phyloP scores from a whole-genome alignment of 2,888 invertebrate genomes.

The Nycteola revayana region DNA sequence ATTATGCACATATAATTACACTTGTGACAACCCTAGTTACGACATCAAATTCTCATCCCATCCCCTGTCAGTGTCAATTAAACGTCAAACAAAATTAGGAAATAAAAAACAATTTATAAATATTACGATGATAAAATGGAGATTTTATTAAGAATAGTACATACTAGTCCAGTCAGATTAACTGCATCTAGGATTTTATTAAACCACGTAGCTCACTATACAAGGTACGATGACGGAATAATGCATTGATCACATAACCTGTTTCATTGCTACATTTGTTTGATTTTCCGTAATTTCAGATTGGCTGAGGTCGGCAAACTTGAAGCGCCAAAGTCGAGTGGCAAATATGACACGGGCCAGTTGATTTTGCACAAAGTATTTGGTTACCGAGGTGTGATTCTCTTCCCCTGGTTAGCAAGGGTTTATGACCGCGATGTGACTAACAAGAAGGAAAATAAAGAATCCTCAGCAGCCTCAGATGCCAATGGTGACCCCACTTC shows the following conservation, averaged over 20 bases:
- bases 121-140: conserved; percentile 78
- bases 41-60: no score
- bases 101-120: conserved; percentile 45
- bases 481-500: conserved; percentile 62
- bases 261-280: conserved; percentile 8
- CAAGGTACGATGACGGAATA: conserved; percentile 51
- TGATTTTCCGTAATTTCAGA: conserved; percentile 69
- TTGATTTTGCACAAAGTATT: conserved; percentile 97
- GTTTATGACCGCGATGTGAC: conserved; percentile 96
- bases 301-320: conserved; percentile 97
- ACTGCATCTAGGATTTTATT: conserved; percentile 63
- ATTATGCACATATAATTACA: no score
- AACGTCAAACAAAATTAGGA: conserved; percentile 60
- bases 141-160: conserved; percentile 72
- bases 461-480: conserved; percentile 47
- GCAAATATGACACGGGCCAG: conserved; percentile 98
- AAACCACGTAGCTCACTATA: conserved; percentile 71
- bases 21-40: no score
- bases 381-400: conserved; percentile 97
- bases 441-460: conserved; percentile 82
- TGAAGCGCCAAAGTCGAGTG: conserved; percentile 91
- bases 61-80: conserved; percentile 13
- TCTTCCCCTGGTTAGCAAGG: conserved; percentile 98
- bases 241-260: conserved; percentile 64
- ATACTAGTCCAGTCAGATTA: conserved; percentile 58